Evolutionary conservation across 2,888 invertebrate species (phyloP).

Genomic region (Aporophyla nigra): DNA sequence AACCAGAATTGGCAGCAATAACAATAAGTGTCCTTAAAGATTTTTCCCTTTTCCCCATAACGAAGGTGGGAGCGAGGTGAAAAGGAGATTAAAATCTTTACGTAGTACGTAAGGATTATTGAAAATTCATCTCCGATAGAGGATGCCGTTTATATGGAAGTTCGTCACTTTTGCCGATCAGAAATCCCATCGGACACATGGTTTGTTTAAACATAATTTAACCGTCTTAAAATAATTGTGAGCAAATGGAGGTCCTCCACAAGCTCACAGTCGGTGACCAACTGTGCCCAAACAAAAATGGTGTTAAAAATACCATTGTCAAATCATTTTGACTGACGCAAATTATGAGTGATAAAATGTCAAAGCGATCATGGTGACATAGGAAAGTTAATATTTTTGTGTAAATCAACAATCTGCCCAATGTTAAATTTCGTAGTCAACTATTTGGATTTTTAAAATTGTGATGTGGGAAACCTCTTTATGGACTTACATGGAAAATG

Average conservation of each 20-base stretch:
- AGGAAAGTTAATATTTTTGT: slow-evolving; percentile 62
- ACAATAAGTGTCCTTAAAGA: no score
- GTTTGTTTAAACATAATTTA: not conserved
- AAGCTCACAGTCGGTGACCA: not conserved
- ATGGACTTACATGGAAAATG: slow-evolving; percentile 73
- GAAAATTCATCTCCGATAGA: no score
- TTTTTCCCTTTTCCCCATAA: no score
- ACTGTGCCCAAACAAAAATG: not conserved
- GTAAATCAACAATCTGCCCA: slow-evolving; percentile 67
- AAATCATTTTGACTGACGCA: slow-evolving; percentile 29
- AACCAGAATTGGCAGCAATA: no score
- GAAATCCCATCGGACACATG: not conserved
- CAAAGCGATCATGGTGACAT: slow-evolving; percentile 75
- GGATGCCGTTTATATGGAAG: not conserved
- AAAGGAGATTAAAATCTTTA: no score
- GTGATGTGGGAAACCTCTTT: slow-evolving; percentile 77
- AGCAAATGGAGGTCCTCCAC: not conserved
- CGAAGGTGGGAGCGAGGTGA: no score
- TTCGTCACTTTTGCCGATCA: not conserved
- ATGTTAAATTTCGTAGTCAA: slow-evolving; percentile 68
- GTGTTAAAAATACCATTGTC: slow-evolving; percentile 20
- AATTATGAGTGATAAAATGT: slow-evolving; percentile 40
- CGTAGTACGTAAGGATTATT: no score
- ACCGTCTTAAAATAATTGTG: not conserved
- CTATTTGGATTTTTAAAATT: slow-evolving; percentile 61